Conservation (phyloP, 2,113 vertebrate species). For the Hemicordylus capensis region DNA sequence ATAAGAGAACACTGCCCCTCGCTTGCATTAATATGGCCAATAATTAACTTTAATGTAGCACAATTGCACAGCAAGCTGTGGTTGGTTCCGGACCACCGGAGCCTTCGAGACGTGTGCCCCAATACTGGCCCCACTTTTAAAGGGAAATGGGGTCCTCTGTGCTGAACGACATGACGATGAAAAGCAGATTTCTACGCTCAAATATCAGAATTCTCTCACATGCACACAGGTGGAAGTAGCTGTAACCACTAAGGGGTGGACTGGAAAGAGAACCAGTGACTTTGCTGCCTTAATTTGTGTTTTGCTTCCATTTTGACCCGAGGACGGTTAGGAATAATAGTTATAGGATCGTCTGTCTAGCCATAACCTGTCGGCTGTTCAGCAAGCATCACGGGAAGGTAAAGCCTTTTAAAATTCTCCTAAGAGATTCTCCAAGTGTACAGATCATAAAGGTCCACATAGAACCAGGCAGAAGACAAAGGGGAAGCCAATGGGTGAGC, state of each 20-base stretch:
- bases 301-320: neutral
- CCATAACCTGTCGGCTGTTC: neutral
- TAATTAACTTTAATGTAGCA: too few species aligned
- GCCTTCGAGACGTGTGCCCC: too few species aligned
- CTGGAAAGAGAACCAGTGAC: neutral
- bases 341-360: too few species aligned
- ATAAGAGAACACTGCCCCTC: too few species aligned
- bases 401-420: neutral
- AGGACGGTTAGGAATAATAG: neutral
- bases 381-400: too few species aligned
- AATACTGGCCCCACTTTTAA: too few species aligned
- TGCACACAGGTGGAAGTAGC: neutral
- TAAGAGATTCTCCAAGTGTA: neutral
- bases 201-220: neutral
- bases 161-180: too few species aligned
- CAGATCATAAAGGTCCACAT: neutral
- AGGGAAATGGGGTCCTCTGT: too few species aligned
- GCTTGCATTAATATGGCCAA: too few species aligned
- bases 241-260: neutral
- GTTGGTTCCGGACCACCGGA: too few species aligned
- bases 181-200: neutral
- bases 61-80: too few species aligned
- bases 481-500: neutral
- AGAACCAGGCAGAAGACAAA: neutral
- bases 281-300: neutral